Conservation (phyloP, 30 jellyfish, hydroid and myxozoan species). For the Hydractinia echinata region DNA sequence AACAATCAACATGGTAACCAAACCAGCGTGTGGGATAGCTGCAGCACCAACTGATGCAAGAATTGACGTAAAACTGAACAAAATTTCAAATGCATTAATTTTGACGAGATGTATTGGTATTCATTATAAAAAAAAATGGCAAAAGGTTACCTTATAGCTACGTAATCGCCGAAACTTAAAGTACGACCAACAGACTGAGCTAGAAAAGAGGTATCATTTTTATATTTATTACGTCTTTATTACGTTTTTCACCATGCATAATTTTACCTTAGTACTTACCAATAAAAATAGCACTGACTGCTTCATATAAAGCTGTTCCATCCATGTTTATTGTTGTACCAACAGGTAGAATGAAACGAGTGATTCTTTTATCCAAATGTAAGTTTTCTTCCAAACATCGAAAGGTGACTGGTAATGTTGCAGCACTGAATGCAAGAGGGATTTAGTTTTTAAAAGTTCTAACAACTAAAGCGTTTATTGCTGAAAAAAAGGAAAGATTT, state of each 20-base stretch:
- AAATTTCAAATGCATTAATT: too few species aligned
- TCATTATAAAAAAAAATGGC: not conserved
- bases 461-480: not conserved
- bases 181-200: constrained; percentile 74
- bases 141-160: constrained; percentile 68
- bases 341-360: constrained; percentile 82
- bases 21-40: constrained; percentile 96
- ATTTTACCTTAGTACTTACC: not conserved
- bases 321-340: constrained; percentile 98
- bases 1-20: constrained; percentile 92
- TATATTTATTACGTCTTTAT: too few species aligned
- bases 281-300: constrained; percentile 90
- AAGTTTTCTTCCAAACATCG: constrained; percentile 87
- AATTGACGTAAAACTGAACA: constrained; percentile 69
- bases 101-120: not conserved
- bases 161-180: constrained; percentile 64
- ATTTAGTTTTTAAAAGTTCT: not conserved
- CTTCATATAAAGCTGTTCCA: constrained; percentile 95
- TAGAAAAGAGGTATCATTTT: not conserved
- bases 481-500: not conserved
- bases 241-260: not conserved
- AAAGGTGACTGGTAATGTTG: constrained; percentile 89
- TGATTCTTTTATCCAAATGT: constrained; percentile 62
- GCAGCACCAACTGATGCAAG: constrained; percentile 99
- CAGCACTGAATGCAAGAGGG: constrained; percentile 57